Evolutionary conservation across 2,113 vertebrate species (phyloP).

Genomic region (Apaloderma vittatum): DNA sequence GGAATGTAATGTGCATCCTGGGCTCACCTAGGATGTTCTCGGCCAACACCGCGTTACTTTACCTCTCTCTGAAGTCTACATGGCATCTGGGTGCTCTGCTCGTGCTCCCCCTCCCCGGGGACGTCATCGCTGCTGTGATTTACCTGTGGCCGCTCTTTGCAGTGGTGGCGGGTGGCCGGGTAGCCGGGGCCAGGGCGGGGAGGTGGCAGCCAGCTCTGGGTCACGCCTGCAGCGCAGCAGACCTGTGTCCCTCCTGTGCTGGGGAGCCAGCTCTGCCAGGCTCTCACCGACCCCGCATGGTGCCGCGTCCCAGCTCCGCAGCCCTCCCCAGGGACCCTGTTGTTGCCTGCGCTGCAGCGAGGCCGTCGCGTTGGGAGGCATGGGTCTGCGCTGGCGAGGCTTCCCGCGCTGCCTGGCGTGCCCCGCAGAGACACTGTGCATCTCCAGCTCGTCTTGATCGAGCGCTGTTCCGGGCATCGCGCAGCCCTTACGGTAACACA

Average conservation of each 20-base stretch:
- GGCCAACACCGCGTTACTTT: slow-evolving; percentile 69
- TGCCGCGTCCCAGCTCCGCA: background rate
- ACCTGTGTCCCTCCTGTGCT: fast-evolving
- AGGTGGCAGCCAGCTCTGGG: background rate
- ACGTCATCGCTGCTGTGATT: background rate
- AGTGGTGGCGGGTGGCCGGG: fast-evolving
- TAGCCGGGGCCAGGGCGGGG: background rate
- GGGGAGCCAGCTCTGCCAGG: background rate
- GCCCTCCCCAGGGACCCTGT: background rate
- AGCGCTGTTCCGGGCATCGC: background rate
- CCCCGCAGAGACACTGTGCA: background rate
- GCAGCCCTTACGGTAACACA: background rate
- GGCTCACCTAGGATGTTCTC: slow-evolving; percentile 25
- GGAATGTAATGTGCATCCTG: slow-evolving; percentile 19
- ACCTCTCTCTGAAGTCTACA: background rate
- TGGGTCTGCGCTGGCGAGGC: background rate
- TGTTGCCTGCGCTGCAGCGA: fast-evolving
- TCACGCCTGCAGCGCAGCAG: fast-evolving
- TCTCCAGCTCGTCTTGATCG: background rate
- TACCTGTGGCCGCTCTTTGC: background rate
- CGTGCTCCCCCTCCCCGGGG: background rate
- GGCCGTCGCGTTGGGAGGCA: fast-evolving
- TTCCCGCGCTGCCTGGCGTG: background rate
- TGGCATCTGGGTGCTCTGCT: background rate
- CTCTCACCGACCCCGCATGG: fast-evolving